Evolutionary conservation across 2,888 invertebrate genomes (phyloP), one percentile per base, ranked within the genome.

Genomic region (Mesorhabditis belari): DNA sequence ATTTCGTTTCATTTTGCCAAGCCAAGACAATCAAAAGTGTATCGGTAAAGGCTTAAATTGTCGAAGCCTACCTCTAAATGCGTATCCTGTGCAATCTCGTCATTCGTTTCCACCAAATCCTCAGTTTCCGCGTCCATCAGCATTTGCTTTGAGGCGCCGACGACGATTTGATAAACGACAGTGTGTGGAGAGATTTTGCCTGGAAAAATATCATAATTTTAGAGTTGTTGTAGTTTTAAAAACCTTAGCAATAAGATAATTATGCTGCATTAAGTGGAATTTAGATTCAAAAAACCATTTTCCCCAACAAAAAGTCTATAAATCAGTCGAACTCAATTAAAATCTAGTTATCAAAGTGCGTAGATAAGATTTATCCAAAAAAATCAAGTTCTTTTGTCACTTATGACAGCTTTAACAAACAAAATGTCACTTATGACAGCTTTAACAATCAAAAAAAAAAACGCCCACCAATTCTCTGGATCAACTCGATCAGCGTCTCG

Each of bases 401-500:
- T n/a, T n/a, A n/a, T n/a, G n/a, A n/a, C n/a, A n/a, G n/a, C n/a
- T n/a, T n/a, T n/a, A n/a, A n/a, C n/a, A n/a, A n/a, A n/a, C n/a
- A n/a, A n/a, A n/a, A n/a, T n/a, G n/a, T n/a, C n/a, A n/a, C n/a
- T n/a, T n/a, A 51, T n/a, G 12, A 23, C 21, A 51, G 17, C 21
- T n/a, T 19, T 2, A 24, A 49, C 5, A 21, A 1, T 27, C 28
- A 26, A 50, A 29, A 51, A 2, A 12, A 23, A 19, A 23, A 21
- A 3, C 19, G 35, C 21, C 55, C 60, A 62, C 71, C 63, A 27
- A 96, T 87, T 57, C 92, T 87, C 79, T 92, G 91, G 35, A 96
- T 83, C 60, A 96, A 84, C 73, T 92, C 91, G 0, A 92, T 90
- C 56, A 86, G 82, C 62, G 83, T 83, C 68, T 90, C 89, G 44